phyloP scores from a whole-genome alignment of 2,888 invertebrate genomes.

The Rutpela maculata region DNA sequence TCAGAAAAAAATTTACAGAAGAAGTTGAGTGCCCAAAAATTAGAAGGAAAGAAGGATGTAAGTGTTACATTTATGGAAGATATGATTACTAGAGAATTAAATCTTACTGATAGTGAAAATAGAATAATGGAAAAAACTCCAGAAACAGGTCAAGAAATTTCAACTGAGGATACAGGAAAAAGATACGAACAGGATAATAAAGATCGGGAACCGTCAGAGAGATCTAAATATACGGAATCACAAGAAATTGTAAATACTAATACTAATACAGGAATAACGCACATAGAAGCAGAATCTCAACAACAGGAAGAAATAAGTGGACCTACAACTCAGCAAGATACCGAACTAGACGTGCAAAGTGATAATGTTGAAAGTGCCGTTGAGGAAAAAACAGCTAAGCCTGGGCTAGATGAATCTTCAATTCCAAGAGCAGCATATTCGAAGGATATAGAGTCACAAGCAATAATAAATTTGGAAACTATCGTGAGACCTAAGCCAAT shows the following conservation, averaged over 20 bases:
- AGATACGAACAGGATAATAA: too few relatives aligned
- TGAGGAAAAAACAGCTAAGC: background rate
- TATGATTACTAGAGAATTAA: background rate
- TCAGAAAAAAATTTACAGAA: too few relatives aligned
- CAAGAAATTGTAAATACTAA: background rate
- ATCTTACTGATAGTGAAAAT: background rate
- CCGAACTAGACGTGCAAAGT: background rate
- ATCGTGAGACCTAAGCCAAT: background rate
- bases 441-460: slow-evolving; percentile 16
- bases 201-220: too few relatives aligned
- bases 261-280: background rate
- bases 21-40: too few relatives aligned
- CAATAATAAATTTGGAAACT: slow-evolving; percentile 1
- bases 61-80: background rate
- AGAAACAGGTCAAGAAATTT: background rate
- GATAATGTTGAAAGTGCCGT: background rate
- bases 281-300: background rate
- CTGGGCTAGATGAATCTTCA: slow-evolving; percentile 7
- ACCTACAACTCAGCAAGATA: background rate
- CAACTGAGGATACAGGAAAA: too few relatives aligned
- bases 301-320: too few relatives aligned
- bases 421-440: slow-evolving; percentile 20
- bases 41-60: too few relatives aligned
- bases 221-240: background rate
- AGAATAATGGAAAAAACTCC: background rate